phyloP scores from a whole-genome alignment of 2,797 vertebrate species.

The Brotogeris chrysoptera region DNA sequence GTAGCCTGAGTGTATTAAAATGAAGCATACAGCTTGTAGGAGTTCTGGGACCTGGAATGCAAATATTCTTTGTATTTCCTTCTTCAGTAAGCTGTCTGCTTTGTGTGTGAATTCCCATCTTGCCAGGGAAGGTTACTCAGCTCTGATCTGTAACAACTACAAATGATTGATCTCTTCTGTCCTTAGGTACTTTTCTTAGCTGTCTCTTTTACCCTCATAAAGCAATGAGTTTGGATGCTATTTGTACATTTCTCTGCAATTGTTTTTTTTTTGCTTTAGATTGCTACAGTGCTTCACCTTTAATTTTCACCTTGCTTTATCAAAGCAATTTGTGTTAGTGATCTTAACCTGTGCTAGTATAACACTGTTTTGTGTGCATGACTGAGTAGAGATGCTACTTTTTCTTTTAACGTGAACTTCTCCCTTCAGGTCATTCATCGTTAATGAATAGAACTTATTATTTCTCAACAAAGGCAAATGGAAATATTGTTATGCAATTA shows the following conservation, averaged over 20 bases:
- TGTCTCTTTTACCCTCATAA: neutral
- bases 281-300: neutral
- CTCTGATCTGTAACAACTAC: neutral
- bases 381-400: neutral
- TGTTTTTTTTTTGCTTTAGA: neutral
- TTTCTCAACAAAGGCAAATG: neutral
- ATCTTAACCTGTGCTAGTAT: neutral
- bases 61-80: neutral
- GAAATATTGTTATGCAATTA: neutral
- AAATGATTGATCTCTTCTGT: neutral
- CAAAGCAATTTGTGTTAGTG: neutral
- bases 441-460: neutral
- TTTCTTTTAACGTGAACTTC: neutral
- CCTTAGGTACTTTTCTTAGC: neutral
- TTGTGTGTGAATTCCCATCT: neutral
- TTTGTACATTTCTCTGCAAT: neutral
- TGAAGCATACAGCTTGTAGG: neutral
- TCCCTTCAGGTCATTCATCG: neutral
- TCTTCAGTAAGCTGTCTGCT: neutral
- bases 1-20: neutral
- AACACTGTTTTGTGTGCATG: neutral
- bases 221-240: neutral
- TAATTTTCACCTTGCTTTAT: slow-evolving; percentile 9
- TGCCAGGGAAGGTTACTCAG: neutral
- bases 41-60: neutral